Percentiles rank a stretch among this genome's conserved stretches.
Evolutionary conservation across 2,888 invertebrate genomes (phyloP).

Genomic region (Hecatera dysodea): DNA sequence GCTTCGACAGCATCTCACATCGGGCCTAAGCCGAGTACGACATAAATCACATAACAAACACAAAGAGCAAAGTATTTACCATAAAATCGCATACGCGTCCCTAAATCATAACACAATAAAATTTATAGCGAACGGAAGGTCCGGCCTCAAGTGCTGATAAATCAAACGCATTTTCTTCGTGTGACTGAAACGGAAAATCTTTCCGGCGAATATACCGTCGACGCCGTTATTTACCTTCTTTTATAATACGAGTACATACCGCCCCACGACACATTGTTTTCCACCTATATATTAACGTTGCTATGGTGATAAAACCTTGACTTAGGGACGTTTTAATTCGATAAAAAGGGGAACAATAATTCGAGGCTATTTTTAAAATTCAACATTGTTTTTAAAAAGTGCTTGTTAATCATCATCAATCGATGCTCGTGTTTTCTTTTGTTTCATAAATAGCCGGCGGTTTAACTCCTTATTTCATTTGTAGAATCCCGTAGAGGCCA

Average conservation of each 20-base stretch:
- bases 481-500: constrained; percentile 70
- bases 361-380: constrained; percentile 49
- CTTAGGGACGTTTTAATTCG: constrained; percentile 48
- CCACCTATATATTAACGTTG: constrained; percentile 66
- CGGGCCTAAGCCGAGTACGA: constrained; percentile 66
- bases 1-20: constrained; percentile 71
- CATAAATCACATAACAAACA: constrained; percentile 86
- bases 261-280: constrained; percentile 66
- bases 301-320: constrained; percentile 65
- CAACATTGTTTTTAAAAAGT: constrained; percentile 58
- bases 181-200: constrained; percentile 87
- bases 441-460: constrained; percentile 68
- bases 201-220: constrained; percentile 85
- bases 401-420: constrained; percentile 73
- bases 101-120: constrained; percentile 91
- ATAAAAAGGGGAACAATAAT: constrained; percentile 28
- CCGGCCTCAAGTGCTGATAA: constrained; percentile 90
- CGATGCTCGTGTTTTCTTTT: constrained; percentile 68
- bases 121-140: constrained; percentile 90
- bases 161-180: constrained; percentile 90
- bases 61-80: constrained; percentile 90
- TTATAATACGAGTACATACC: constrained; percentile 65
- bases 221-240: constrained; percentile 77
- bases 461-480: constrained; percentile 74
- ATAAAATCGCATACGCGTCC: constrained; percentile 88